Evolutionary conservation across 2,797 vertebrate species (phyloP), one percentile per base, ranked within the genome.

Genomic region (Anabas testudineus): DNA sequence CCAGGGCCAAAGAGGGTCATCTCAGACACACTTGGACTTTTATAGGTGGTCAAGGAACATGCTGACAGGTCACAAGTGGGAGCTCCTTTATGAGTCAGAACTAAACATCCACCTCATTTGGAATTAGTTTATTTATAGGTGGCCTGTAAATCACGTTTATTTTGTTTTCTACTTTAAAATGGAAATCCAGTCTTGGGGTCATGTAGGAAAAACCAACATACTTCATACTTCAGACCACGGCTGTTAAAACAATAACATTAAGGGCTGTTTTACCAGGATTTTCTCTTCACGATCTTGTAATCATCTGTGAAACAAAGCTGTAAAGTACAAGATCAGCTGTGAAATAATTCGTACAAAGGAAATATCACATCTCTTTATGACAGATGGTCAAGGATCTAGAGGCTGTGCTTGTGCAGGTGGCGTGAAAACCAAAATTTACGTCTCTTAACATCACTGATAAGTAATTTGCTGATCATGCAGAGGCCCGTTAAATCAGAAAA

Each of bases 121-220:
- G 91, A 91, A 93, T 94, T 91, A 93, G 92, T 90, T 93, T 91
- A 89, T 87, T 92, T 91, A 87, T 90, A 85, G 80, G 77, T 5
- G 86, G 84, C 83, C 70, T 71, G 85, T 95, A 94, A 95, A 93
- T 95, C 93, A 93, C 63, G 13, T 93, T 94, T 92, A 92, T 91
- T 91, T 89, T 88, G 89, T 90, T 89, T 90, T 85, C 73, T 83
- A 59, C 74, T 84, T 87, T 86, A 52, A 70, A 85, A 86, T 74
- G 75, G 78, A 78, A 59, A 69, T 59, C 1, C 36, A 47, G 69
- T 71, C 78, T 85, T 21, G 76, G 78, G 80, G 86, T 88, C 82
- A 41, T 63, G 79, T 30, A 59, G 61, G 79, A 73, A 79, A n/a
- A 89, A 75, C 71, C 67, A 54, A 77, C 66, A 54, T 32, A 63